phyloP scores from a whole-genome alignment of 2,797 vertebrate genomes.

The Crax fasciolata region DNA sequence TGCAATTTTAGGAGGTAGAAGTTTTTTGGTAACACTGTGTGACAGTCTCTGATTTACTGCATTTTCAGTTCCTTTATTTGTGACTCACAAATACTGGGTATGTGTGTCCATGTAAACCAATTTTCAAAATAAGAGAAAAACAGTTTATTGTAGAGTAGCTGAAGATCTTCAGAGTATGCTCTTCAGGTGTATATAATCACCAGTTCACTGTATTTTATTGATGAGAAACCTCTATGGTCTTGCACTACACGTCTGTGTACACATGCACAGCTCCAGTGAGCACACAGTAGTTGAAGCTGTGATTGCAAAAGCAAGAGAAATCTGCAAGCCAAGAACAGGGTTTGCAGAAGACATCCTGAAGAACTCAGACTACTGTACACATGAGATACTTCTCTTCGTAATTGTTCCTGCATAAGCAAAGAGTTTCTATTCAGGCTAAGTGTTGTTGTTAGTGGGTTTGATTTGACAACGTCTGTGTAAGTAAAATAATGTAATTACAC shows the following conservation, averaged over 20 bases:
- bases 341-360: not conserved
- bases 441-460: not conserved
- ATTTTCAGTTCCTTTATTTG: not conserved
- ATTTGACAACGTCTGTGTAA: not conserved
- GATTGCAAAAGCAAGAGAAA: not conserved
- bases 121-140: not conserved
- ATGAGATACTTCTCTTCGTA: not conserved
- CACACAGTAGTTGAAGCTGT: not conserved
- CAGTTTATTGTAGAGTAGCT: accelerated
- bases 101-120: not conserved
- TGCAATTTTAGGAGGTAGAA: not conserved
- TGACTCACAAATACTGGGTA: not conserved
- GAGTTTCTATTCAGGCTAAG: not conserved
- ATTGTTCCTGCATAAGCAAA: not conserved
- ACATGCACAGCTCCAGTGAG: accelerated
- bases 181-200: not conserved
- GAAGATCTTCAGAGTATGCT: not conserved
- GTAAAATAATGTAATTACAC: not conserved
- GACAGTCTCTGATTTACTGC: not conserved
- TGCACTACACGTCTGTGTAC: not conserved
- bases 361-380: not conserved
- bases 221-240: not conserved
- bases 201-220: not conserved
- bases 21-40: not conserved
- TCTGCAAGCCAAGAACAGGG: not conserved